Conservation (phyloP, 1,140 invertebrate species). For the Eueides isabella region DNA sequence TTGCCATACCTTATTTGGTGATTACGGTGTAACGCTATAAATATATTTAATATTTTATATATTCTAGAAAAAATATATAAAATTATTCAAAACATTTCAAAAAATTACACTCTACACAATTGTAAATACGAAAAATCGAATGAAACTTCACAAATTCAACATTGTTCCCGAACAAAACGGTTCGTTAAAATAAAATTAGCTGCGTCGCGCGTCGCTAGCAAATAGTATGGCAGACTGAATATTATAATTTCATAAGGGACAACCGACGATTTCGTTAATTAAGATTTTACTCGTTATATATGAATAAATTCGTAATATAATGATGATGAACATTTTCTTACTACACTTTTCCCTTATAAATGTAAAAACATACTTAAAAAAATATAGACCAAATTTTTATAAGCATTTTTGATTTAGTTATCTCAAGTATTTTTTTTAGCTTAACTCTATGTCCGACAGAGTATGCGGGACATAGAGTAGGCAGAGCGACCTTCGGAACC, state of each 20-base stretch:
- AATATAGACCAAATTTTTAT: too few relatives aligned
- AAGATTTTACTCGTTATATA: neutral
- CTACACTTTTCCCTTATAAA: too few relatives aligned
- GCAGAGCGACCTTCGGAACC: too few relatives aligned
- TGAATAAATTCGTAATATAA: too few relatives aligned
- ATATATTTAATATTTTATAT: neutral
- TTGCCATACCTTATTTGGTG: too few relatives aligned
- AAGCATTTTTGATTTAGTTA: too few relatives aligned
- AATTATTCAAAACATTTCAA: neutral
- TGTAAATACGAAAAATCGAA: conserved; percentile 8
- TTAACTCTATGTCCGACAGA: too few relatives aligned
- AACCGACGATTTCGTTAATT: conserved; percentile 1
- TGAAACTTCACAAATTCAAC: neutral
- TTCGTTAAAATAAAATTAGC: conserved; percentile 17
- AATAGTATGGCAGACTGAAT: neutral
- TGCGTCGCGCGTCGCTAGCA: neutral
- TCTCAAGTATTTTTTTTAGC: too few relatives aligned
- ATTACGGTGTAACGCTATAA: too few relatives aligned
- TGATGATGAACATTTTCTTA: neutral
- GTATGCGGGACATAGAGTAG: too few relatives aligned
- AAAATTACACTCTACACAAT: conserved; percentile 11
- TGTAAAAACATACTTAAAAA: too few relatives aligned
- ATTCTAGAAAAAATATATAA: neutral
- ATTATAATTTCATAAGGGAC: conserved; percentile 1
- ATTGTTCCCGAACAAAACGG: neutral